phyloP scores from a whole-genome alignment of 2,113 vertebrate genomes.

The Pteruthius melanotis region DNA sequence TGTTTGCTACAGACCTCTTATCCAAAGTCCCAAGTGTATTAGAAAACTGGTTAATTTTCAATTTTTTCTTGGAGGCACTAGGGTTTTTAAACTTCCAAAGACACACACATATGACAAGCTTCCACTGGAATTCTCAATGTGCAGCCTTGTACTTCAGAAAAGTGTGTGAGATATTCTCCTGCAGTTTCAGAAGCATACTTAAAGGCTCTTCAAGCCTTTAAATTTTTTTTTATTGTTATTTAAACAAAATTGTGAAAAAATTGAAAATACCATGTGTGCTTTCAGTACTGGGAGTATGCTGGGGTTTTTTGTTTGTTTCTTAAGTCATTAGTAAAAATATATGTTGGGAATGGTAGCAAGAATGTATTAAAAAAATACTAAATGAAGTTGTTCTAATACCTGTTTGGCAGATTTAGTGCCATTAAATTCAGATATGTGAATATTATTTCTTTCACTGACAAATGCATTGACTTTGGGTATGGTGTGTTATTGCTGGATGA shows the following conservation, averaged over 20 bases:
- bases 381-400: background rate
- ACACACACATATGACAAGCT: background rate
- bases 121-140: background rate
- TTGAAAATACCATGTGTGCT: background rate
- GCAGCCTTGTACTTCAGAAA: background rate
- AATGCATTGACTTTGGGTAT: background rate
- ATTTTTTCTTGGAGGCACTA: background rate
- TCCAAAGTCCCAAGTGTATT: background rate
- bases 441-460: background rate
- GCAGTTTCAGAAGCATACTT: background rate
- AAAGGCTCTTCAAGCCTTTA: background rate
- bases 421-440: background rate
- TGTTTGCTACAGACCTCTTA: background rate
- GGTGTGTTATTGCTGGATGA: background rate
- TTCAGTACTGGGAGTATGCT: background rate
- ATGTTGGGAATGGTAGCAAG: background rate
- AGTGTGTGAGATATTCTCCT: background rate
- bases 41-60: background rate
- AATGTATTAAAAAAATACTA: background rate
- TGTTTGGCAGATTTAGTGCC: background rate
- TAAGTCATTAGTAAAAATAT: background rate
- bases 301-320: background rate
- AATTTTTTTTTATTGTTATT: background rate
- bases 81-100: background rate
- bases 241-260: background rate